Conservation (phyloP, 2,113 vertebrate genomes). For the Istiophorus platypterus region DNA sequence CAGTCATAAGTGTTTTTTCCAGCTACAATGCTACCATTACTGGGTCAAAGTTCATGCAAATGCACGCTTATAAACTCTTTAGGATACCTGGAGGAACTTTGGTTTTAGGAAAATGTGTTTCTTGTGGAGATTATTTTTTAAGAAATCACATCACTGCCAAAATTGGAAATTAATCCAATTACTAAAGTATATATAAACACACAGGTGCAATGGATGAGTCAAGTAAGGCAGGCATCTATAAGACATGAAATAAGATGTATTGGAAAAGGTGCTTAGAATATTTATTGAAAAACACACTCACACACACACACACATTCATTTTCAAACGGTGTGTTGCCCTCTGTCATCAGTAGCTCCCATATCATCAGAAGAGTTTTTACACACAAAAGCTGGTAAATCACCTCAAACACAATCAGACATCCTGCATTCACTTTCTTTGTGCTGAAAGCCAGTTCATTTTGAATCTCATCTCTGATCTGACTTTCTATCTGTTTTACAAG, state of each 20-base stretch:
- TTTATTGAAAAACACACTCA: not conserved
- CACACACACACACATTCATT: not conserved
- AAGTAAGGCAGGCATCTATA: not conserved
- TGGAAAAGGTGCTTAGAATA: not conserved
- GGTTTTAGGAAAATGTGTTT: not conserved
- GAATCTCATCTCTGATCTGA: slow-evolving; percentile 35
- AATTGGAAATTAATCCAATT: not conserved
- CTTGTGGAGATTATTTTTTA: not conserved
- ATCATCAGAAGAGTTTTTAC: not conserved
- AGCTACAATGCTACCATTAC: not conserved
- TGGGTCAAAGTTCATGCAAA: not conserved
- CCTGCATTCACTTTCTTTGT: not conserved
- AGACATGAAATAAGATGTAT: not conserved
- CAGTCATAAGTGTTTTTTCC: too few relatives aligned
- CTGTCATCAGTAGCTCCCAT: not conserved
- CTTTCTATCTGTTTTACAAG: slow-evolving; percentile 55
- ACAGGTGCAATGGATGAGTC: not conserved
- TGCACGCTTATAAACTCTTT: not conserved
- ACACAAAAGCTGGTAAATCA: not conserved
- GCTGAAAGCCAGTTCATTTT: not conserved
- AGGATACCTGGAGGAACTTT: not conserved
- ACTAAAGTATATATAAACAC: slow-evolving; percentile 2
- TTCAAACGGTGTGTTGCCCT: not conserved
- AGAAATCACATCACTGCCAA: not conserved
- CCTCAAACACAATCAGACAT: not conserved